A percentile compares a stretch with the other conserved stretches of the same genome.
phyloP scores from a whole-genome alignment of 2,797 vertebrate species.

The Ctenochaetus hawaiiensis region DNA sequence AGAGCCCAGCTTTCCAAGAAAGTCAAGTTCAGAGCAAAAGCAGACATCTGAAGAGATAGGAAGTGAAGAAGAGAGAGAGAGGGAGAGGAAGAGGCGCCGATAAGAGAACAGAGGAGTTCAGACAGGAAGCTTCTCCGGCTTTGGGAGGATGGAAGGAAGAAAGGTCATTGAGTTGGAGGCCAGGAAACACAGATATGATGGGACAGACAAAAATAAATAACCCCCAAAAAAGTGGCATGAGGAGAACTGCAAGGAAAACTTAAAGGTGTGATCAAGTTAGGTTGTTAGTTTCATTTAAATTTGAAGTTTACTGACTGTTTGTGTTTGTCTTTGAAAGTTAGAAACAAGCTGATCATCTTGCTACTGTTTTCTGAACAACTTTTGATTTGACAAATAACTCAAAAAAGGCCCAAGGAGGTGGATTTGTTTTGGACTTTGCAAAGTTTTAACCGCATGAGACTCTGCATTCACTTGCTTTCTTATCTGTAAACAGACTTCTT shows the following conservation, averaged over 20 bases:
- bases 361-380: neutral
- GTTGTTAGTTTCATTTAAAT: too few species aligned
- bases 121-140: conserved; percentile 51
- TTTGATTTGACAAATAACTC: neutral
- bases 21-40: conserved; percentile 61
- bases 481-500: neutral
- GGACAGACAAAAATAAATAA: conserved; percentile 8
- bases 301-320: too few species aligned
- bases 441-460: too few species aligned
- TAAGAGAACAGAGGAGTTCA: conserved; percentile 58
- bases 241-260: too few species aligned
- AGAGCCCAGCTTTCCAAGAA: neutral
- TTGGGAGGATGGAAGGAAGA: conserved; percentile 29
- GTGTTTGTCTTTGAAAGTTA: too few species aligned
- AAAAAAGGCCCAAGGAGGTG: neutral
- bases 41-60: conserved; percentile 45
- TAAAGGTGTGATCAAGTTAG: too few species aligned
- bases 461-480: too few species aligned
- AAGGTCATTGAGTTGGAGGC: conserved; percentile 37
- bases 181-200: conserved; percentile 40
- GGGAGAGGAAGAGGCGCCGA: conserved; percentile 55
- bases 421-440: too few species aligned
- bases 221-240: neutral
- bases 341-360: too few species aligned
- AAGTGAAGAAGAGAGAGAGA: neutral